Base-by-base conservation (phyloP, 2,797 vertebrate genomes). In the Coracias cyanogaster region DNA sequence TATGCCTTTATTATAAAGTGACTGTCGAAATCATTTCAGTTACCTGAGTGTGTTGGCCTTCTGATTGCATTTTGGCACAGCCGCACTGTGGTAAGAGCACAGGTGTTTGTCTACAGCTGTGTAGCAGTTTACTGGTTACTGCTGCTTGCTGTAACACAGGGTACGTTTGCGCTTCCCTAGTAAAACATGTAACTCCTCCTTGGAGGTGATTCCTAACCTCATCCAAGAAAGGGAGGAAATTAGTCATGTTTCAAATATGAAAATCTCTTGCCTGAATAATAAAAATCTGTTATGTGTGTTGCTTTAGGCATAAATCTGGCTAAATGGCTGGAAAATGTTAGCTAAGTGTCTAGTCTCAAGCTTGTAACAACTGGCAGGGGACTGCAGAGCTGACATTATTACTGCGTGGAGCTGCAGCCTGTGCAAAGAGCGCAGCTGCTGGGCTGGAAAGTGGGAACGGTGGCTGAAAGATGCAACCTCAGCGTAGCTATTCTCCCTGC, bases 51-150 rank as follows among this genome's bases (percentile, higher is more conserved):
- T 15, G 10, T 16, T 41, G 39, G 77, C 39, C 24, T 18, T 25
- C 33, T 16, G 74, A 8, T 10, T 61, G 55, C 9, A 4, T 67
- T 80, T 62, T 67, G 35, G 54, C n/a, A 11, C 3, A 29, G 62
- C 9, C 15, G 10, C 1, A 0, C 37, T 31, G 17, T 9, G 15
- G 9, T 31, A 6, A 0, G 2, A 15, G 45, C 3, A 0, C 0
- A 0, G 15, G 28, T 60, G 51, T 43, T 46, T 31, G 51, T 18
- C 18, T 55, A 16, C 28, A 43, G 55, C 61, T 39, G 12, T 25
- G 26, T 10, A 0, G 2, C 57, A 57, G 4, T n/a, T 45, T 6
- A 12, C 28, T 0, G 0, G 1, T 11, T 54, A 7, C 80, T 70
- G 52, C 70, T n/a, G 41, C 2, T 3, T 25, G 21, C 45, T 41